phyloP scores from a whole-genome alignment of 2,797 vertebrate species.

The Carapus acus region DNA sequence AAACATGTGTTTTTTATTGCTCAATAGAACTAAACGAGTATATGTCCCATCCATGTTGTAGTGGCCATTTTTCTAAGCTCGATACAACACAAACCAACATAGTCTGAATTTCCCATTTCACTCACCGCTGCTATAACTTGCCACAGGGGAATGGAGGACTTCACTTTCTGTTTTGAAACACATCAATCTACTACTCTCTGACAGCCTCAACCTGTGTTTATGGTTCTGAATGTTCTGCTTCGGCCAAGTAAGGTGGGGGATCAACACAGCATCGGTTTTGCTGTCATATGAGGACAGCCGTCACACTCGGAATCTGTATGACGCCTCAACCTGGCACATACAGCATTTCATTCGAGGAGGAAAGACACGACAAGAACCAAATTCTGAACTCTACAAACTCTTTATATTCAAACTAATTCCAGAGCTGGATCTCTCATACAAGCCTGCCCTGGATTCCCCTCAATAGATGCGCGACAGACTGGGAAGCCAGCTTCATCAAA shows the following conservation, averaged over 20 bases:
- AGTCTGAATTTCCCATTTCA: slow-evolving; percentile 8
- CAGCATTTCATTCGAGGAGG: slow-evolving; percentile 21
- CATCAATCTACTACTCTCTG: slow-evolving; percentile 25
- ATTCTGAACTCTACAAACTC: slow-evolving; percentile 12
- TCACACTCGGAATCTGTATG: not conserved
- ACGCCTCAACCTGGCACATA: slow-evolving; percentile 4
- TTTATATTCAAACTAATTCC: slow-evolving; percentile 19
- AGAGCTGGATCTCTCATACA: slow-evolving; percentile 2
- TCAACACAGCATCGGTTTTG: slow-evolving; percentile 5
- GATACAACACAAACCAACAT: slow-evolving; percentile 6
- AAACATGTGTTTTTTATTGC: slow-evolving; percentile 30
- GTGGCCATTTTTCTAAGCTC: slow-evolving; percentile 1
- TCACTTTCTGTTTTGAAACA: slow-evolving; percentile 29
- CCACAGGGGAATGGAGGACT: slow-evolving; percentile 10
- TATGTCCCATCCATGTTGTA: slow-evolving; percentile 9
- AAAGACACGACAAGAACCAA: slow-evolving; percentile 16
- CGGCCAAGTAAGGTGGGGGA: slow-evolving; percentile 28
- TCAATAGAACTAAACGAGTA: slow-evolving; percentile 11
- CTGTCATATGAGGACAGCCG: not conserved
- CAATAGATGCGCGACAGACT: slow-evolving; percentile 9
- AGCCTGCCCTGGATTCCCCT: not conserved
- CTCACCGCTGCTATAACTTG: slow-evolving; percentile 1
- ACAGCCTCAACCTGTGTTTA: slow-evolving; percentile 14
- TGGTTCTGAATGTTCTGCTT: slow-evolving; percentile 19
- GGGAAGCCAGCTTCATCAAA: slow-evolving; percentile 11